Conservation (phyloP, 1,140 invertebrate genomes). For the Drosophila nigrodunni region DNA sequence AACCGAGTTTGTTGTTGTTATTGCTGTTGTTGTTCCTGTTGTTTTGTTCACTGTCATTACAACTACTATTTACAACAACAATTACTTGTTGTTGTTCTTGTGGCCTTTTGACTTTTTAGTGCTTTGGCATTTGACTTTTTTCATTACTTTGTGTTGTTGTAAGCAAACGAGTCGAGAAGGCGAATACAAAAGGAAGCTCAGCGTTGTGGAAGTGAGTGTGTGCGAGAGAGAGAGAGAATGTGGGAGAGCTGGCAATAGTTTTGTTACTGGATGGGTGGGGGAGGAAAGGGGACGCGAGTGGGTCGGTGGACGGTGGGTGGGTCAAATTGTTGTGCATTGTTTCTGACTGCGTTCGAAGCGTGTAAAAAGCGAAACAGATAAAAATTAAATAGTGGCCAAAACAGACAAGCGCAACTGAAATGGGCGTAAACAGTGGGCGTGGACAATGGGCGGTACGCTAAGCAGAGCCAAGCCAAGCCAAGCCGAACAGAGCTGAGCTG, state of each 20-base stretch:
- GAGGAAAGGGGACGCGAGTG: not conserved
- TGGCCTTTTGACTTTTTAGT: slow-evolving; percentile 80
- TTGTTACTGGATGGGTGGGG: no score
- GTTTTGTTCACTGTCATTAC: slow-evolving; percentile 61
- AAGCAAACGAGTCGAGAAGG: slow-evolving; percentile 36
- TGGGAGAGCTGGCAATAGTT: no score
- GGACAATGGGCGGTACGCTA: slow-evolving; percentile 6
- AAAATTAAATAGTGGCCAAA: slow-evolving; percentile 77
- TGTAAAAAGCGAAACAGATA: slow-evolving; percentile 71
- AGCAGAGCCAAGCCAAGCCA: not conserved
- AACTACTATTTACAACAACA: slow-evolving; percentile 47
- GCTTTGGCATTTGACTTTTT: slow-evolving; percentile 73
- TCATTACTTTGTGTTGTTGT: slow-evolving; percentile 20
- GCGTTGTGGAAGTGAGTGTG: not conserved
- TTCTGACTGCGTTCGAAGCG: slow-evolving; percentile 66
- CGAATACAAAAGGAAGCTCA: slow-evolving; percentile 37
- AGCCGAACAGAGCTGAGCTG: not conserved
- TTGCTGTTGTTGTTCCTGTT: slow-evolving; percentile 25
- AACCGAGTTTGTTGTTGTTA: slow-evolving; percentile 17
- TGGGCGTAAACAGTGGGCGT: slow-evolving; percentile 20
- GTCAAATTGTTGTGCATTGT: slow-evolving; percentile 71
- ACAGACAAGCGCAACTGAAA: slow-evolving; percentile 31
- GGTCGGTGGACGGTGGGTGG: not conserved
- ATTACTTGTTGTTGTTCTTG: slow-evolving; percentile 33
- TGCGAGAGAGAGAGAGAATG: no score